Conservation (phyloP, 1,140 invertebrate species). For the Drosophila nebulosa region DNA sequence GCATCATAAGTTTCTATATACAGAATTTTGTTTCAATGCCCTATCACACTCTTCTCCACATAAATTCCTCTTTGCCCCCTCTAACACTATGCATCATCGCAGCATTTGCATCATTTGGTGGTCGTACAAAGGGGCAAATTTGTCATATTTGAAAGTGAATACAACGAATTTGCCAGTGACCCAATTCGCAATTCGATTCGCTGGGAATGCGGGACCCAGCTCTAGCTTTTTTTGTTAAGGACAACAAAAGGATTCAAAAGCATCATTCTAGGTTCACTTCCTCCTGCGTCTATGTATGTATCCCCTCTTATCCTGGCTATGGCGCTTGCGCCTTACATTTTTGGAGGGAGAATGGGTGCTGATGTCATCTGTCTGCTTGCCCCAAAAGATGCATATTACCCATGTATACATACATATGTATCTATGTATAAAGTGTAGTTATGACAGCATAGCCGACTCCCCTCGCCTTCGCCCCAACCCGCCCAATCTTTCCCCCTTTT, state of each 20-base stretch:
- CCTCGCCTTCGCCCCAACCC: too few species aligned
- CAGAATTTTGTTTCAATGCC: background rate
- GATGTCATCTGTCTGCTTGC: conserved; percentile 55
- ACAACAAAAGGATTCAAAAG: conserved; percentile 20
- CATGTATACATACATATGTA: conserved; percentile 21
- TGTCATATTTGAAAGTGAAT: background rate
- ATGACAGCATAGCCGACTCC: conserved; percentile 17
- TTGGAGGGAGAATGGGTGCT: conserved; percentile 25
- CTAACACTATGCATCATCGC: background rate
- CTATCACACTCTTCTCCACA: too few species aligned
- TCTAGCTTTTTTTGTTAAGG: conserved; percentile 22
- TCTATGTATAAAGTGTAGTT: background rate
- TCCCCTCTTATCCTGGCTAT: conserved; percentile 2
- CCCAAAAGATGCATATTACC: conserved; percentile 8
- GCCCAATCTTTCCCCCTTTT: too few species aligned
- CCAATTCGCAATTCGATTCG: conserved; percentile 11
- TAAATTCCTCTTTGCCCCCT: background rate
- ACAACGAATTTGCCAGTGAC: background rate
- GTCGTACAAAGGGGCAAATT: too few species aligned
- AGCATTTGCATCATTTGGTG: background rate
- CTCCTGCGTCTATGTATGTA: conserved; percentile 22
- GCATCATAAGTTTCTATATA: background rate
- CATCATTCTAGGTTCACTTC: conserved; percentile 47
- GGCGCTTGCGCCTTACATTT: conserved; percentile 61
- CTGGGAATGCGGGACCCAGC: conserved; percentile 7